Evolutionary conservation across 2,113 vertebrate genomes (phyloP), one percentile per base, ranked within the genome.

Genomic region (Sialia sialis): DNA sequence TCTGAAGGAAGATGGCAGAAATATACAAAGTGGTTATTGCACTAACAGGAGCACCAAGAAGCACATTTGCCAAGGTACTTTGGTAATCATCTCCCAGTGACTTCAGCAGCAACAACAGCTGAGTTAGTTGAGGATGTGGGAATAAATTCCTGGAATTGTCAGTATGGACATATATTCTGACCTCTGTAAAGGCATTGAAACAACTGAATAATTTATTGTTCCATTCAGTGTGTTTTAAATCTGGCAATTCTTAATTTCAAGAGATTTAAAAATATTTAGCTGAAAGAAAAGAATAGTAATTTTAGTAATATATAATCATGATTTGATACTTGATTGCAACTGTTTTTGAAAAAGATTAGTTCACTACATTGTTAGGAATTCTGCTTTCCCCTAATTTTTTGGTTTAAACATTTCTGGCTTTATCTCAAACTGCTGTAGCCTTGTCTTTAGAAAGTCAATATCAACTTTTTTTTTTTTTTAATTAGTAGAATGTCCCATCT

Each of bases 1-100:
- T 56, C 76, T 80, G 36, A 75, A 59, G 62, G 87, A 81, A 78
- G 43, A 84, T 92, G 18, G 56, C 92, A 96, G 90, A 97, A 97
- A 32, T 36, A 54, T 44, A 67, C 43, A 77, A 85, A 91, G 27
- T 59, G 32, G 16, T 49, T 81, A n/a, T 96, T 83, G 39, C 54
- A 82, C 76, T 96, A 82, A 54, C 44, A 93, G 79, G 32, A 67
- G 32, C 21, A 58, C 11, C 30, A 73, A 81, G 18, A 41, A 79
- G 22, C 10, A 23, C 13, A 9, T 87, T 77, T 16, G 8, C 36
- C 41, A 32, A 86, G 16, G 13, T 58, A 17, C 20, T 74, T 77
- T 46, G 34, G 10, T 66, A 67, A 49, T 13, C 22, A 87, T 7
- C 13, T 87, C 29, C 34, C 3, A 2, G 7, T 19, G 13, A 62